These are phyloP conservation scores for Raja brachyura DNA, from an alignment of 2,113 vertebrate species.

Conservation along the genomic window DNA sequence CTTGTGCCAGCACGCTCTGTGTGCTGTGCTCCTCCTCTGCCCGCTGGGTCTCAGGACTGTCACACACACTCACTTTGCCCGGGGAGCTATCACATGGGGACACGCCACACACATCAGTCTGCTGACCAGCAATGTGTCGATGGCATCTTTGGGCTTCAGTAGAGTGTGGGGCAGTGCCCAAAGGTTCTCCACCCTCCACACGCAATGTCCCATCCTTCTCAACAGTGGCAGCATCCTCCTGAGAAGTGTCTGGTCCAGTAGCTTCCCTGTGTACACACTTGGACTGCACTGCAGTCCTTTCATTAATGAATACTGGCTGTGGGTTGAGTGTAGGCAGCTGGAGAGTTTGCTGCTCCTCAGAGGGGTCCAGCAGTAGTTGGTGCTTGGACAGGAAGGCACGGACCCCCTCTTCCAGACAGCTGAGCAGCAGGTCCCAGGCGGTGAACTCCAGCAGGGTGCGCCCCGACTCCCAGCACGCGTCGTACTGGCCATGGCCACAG, in stretches of 20 bases:
- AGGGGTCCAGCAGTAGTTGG: slow-evolving; percentile 66
- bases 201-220: background rate
- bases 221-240: background rate
- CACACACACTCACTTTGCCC: too few species aligned
- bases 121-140: background rate
- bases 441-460: slow-evolving; percentile 92
- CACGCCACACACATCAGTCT: too few species aligned
- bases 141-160: background rate
- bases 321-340: background rate
- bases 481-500: slow-evolving; percentile 76
- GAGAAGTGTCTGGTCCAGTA: background rate
- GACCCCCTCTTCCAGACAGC: slow-evolving; percentile 75
- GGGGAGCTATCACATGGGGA: background rate
- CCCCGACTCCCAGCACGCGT: slow-evolving; percentile 82
- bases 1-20: background rate
- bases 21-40: background rate
- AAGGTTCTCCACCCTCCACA: background rate
- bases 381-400: slow-evolving; percentile 77
- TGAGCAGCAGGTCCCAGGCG: slow-evolving; percentile 75
- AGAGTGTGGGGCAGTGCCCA: background rate
- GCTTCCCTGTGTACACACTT: slow-evolving; percentile 14
- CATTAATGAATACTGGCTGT: background rate
- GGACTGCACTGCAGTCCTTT: background rate
- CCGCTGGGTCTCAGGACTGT: background rate
- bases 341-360: slow-evolving; percentile 48